Base-by-base conservation (phyloP, 2,797 vertebrate species). In the Gephyroberyx darwinii region DNA sequence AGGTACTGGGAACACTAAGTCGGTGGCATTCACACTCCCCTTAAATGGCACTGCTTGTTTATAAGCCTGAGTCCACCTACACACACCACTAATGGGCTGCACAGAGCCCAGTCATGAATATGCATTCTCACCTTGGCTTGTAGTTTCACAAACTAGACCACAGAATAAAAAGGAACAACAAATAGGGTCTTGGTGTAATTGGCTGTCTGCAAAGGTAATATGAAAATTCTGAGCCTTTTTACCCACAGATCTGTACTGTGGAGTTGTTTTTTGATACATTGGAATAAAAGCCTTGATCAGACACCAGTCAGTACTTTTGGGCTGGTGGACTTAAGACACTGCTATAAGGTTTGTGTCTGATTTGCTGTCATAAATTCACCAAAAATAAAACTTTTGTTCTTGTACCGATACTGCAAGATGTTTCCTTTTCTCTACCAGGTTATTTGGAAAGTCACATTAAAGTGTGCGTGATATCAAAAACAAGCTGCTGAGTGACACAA, bases 81-180 rank as follows among this genome's bases (percentile, higher is more conserved):
- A 85, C 76, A 62, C 77, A 70, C 31, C 33, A 62, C 85, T 92
- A 92, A 92, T 86, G 89, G 83, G 73, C 75, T 84, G 71, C 60
- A 82, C 81, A 84, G 78, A 75, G 84, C 62, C 64, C 51, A 69
- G 71, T 83, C 75, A 92, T 92, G 88, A 92, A 91, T 91, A 92
- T 89, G 88, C 81, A 90, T 89, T 83, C 58, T 82, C 78, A 85
- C 84, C 77, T 84, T 74, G 65, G 81, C 75, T 81, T 83, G 84
- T 78, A 68, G 69, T 84, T 81, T 81, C 39, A 82, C 85, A 88
- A 91, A 86, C 69, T 78, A 78, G 71, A 87, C 71, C 31, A 65
- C 54, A 39, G 37, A 89, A 82, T 82, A 67, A 89, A 89, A 86
- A 88, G 71, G 77, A 83, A 77, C 66, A 86, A 87, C 87, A 89